A percentile compares a stretch with the other conserved stretches of the same genome.
Conservation (phyloP, 2,797 vertebrate genomes). For the Hafferia zeledoni region DNA sequence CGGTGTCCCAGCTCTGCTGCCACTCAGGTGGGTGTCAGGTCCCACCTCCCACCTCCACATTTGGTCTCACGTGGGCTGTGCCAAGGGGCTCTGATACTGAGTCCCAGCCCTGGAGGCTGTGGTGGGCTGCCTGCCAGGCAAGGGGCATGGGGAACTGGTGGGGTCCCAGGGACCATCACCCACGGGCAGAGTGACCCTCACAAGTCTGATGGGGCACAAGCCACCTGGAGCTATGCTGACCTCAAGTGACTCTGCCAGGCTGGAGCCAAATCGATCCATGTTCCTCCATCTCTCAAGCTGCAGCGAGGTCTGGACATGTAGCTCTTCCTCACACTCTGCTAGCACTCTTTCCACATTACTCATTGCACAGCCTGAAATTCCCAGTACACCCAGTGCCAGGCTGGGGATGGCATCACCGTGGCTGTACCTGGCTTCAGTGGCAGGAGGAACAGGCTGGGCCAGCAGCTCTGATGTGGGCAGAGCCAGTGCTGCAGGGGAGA, state of each 20-base stretch:
- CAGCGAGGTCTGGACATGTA: rapidly evolving
- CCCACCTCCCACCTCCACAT: neutral
- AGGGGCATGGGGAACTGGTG: neutral
- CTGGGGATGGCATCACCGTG: rapidly evolving
- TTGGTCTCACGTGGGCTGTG: rapidly evolving
- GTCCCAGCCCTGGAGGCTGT: rapidly evolving
- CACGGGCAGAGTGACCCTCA: neutral
- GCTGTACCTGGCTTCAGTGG: rapidly evolving
- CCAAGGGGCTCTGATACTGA: neutral
- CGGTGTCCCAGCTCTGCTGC: conserved; percentile 84
- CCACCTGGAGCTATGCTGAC: neutral
- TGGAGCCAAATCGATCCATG: rapidly evolving
- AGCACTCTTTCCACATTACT: neutral
- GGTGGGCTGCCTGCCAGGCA: neutral
- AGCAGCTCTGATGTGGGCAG: neutral
- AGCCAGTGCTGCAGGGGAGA: neutral
- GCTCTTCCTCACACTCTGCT: neutral
- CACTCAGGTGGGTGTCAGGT: conserved; percentile 83
- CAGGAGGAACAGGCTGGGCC: neutral
- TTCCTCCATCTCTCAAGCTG: neutral
- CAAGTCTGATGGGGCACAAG: neutral
- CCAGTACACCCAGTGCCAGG: neutral
- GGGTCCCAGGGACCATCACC: neutral
- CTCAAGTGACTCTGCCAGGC: neutral
- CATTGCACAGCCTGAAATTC: neutral